Evolutionary conservation across 2,797 vertebrate genomes (phyloP).

Genomic region (Falco berigora): DNA sequence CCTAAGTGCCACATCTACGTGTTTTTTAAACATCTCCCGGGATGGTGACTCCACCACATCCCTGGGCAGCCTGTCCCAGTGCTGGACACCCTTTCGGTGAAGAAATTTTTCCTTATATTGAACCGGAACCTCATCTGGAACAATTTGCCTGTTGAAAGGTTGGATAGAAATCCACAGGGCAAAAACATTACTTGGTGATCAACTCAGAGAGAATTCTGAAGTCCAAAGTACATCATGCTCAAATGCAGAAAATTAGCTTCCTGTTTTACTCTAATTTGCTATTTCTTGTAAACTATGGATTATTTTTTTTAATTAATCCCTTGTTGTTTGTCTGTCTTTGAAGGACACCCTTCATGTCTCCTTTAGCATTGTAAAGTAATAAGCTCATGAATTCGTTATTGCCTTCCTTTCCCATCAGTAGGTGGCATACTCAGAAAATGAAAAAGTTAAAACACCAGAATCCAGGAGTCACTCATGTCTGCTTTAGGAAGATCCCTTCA

Average conservation of each 20-base stretch:
- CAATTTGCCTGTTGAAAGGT: background rate
- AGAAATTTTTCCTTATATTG: no score
- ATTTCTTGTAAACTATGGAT: background rate
- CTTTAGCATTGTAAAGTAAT: background rate
- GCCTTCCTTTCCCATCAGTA: background rate
- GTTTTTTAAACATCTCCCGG: no score
- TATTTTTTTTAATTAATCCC: background rate
- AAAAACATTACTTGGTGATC: background rate
- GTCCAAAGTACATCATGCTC: background rate
- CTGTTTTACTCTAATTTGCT: background rate
- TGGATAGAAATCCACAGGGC: background rate
- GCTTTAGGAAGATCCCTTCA: background rate
- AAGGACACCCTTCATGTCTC: background rate
- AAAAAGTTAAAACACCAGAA: background rate
- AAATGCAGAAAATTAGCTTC: background rate
- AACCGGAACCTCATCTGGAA: no score
- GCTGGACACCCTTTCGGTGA: no score
- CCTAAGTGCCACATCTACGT: no score
- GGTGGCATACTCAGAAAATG: background rate
- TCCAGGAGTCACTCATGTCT: no score
- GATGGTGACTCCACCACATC: no score
- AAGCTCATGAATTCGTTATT: background rate
- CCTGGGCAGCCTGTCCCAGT: no score
- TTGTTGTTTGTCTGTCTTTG: background rate
- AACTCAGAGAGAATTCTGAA: background rate